Evolutionary conservation across 2,113 vertebrate species (phyloP), one percentile per base, ranked within the genome.

Genomic region (Erythrolamprus reginae): DNA sequence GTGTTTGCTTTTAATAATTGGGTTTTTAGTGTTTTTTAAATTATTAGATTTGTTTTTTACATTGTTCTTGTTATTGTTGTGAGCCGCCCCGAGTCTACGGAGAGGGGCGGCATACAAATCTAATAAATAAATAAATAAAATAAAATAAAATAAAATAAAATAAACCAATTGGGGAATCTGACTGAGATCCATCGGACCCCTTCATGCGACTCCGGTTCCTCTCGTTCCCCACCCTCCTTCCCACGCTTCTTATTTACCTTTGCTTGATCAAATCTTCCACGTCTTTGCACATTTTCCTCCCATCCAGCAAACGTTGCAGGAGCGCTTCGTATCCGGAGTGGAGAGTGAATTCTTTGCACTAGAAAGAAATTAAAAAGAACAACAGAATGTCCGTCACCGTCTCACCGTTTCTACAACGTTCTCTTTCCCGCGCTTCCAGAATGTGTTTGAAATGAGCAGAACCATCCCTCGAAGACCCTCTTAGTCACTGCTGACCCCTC

Each of bases 231-330:
- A 9, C 33, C 33, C 17, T 42, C 70, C 33, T 42, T 3, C 17
- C 33, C 21, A 8, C 0, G 2, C 6, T 48, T 87, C 90, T 52
- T 85, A 93, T 94, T 94, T 95, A 98, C 99, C 99, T 98, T 97
- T 99, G 98, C 94, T 98, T 98, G 88, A 99, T 96, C 77, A 99
- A 97, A 53, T 99, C 99, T 92, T 99, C 99, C 95, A 98, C 96
- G 4, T 99, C 98, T 94, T 99, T 99, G 96, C 98, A 98, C 92
- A 98, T 98, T 89, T 97, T 98, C 82, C 98, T 97, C 8, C 99
- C 99, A 0, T 99, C 98, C 92, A 96, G 94, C 7, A 99, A 96
- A 92, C 98, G 96, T 92, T 98, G 98, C 33, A 98, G 82, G 0
- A 99, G 96, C 0, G 95, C 94, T 85, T 99, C 98, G 0, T 98